Evolutionary conservation across 2,888 invertebrate species (phyloP), one percentile per base, ranked within the genome.

Genomic region (Syrista parreyssii): DNA sequence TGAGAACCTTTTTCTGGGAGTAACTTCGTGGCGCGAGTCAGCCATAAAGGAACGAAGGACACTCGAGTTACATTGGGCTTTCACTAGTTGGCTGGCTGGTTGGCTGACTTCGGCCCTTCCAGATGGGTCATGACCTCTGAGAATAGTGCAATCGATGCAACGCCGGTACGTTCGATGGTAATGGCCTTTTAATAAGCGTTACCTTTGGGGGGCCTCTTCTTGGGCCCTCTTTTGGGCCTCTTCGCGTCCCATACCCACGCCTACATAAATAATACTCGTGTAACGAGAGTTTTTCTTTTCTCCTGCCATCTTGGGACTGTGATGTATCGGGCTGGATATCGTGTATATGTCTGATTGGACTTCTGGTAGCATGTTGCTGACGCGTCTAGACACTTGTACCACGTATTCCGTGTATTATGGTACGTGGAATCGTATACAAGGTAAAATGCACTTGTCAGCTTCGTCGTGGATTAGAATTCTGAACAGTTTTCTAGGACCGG

Each of bases 161-260:
- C 23, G 23, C 55, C 55, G 55, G 55, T 55, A 23, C 55, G 55
- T 55, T 55, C 55, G 55, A 55, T 23, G 55, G 80, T 82, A 82
- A 84, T 79, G 77, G 82, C 79, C 73, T 79, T 84, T 85, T 82
- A 84, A 84, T 82, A 82, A 82, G 83, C 84, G 76, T 82, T 79
- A 79, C 79, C 73, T 78, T 76, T 76, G 72, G 73, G 33, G 33
- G 15, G 30, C 76, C 68, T 75, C 76, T 75, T 74, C 68, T 73
- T 30, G 34, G 68, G 40, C 68, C 78, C 78, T 78, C 76, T 76
- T 34, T n/a, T 55, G 55, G 32, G 55, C 75, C 75, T 9, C 23
- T 55, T 55, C 23, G 23, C 23, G 9, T 23, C 23, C 23, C 23
- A 55, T 55, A 23, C 55, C 55, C 55, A 55, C 55, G 55, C 55